Evolutionary conservation across 2,797 vertebrate species (phyloP).

Genomic region (Cephalopachus bancanus): DNA sequence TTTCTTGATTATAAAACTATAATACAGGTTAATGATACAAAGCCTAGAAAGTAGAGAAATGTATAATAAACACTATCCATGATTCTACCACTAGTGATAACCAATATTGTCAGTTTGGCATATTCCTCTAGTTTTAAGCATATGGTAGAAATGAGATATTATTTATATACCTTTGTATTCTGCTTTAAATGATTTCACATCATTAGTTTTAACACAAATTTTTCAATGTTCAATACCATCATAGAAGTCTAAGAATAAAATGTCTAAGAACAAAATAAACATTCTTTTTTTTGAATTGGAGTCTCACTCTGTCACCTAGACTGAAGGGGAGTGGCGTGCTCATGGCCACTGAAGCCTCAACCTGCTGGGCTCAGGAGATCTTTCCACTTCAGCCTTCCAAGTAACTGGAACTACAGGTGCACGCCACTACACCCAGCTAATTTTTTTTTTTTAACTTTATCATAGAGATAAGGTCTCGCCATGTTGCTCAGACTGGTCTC

Average conservation of each 20-base stretch:
- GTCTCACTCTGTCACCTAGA: too few relatives aligned
- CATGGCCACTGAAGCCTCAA: too few relatives aligned
- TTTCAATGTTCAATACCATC: background rate
- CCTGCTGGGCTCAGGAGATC: too few relatives aligned
- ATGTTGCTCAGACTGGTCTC: too few relatives aligned
- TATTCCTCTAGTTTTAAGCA: slow-evolving; percentile 20
- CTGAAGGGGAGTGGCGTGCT: too few relatives aligned
- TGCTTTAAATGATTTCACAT: background rate
- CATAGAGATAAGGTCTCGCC: too few relatives aligned
- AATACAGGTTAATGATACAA: background rate
- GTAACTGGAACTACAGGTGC: too few relatives aligned
- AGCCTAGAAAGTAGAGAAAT: background rate
- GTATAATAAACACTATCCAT: background rate
- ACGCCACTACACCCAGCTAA: too few relatives aligned
- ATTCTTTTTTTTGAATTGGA: too few relatives aligned
- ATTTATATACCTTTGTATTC: background rate
- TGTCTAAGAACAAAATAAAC: too few relatives aligned
- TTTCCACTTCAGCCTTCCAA: too few relatives aligned
- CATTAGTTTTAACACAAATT: background rate
- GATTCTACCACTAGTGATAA: background rate
- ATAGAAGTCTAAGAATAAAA: slow-evolving; percentile 2
- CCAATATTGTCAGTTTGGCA: background rate
- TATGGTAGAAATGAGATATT: background rate
- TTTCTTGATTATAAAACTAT: slow-evolving; percentile 49
- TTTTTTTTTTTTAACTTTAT: too few relatives aligned